Conservation (phyloP, 2,113 vertebrate species). For the Saccopteryx leptura region DNA sequence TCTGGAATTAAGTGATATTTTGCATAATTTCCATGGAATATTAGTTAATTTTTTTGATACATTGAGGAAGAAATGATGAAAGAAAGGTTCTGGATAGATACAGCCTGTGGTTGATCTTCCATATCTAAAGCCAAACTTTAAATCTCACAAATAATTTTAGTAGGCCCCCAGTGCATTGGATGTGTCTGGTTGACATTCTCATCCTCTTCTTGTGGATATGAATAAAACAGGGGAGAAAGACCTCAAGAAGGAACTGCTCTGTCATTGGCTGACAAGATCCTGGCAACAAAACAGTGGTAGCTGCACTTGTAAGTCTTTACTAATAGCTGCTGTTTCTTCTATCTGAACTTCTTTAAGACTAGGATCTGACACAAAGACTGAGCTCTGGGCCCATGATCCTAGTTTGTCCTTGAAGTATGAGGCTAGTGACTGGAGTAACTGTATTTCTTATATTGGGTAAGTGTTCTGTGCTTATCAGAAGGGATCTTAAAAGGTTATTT, state of each 20-base stretch:
- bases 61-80: neutral
- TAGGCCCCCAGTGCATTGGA: neutral
- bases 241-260: neutral
- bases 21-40: neutral
- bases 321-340: neutral
- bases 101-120: neutral
- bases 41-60: neutral
- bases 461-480: neutral
- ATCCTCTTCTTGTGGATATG: neutral
- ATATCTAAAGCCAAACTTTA: neutral
- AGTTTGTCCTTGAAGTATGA: too few relatives aligned
- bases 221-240: neutral
- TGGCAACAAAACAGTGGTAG: neutral
- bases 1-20: neutral
- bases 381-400: too few relatives aligned
- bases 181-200: neutral
- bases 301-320: neutral
- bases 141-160: neutral
- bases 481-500: fast-evolving
- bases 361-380: neutral
- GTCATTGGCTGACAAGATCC: neutral
- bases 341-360: neutral
- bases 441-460: neutral
- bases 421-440: too few relatives aligned
- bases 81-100: neutral